phyloP scores from a whole-genome alignment of 2,888 invertebrate species.

The Acleris emargana region DNA sequence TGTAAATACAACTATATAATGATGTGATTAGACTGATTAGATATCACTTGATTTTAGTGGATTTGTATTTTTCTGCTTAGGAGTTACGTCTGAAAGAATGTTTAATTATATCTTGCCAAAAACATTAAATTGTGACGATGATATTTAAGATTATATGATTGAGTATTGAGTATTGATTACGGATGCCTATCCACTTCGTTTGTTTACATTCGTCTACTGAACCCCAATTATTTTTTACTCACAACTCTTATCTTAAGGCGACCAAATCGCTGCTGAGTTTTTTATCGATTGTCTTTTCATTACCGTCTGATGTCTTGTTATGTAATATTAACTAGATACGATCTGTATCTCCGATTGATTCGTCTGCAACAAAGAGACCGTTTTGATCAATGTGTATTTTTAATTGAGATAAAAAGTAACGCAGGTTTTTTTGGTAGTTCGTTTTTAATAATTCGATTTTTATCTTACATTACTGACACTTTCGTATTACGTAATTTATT shows the following conservation, averaged over 20 bases:
- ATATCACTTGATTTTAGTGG: background rate
- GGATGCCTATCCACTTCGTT: background rate
- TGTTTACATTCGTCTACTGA: conserved; percentile 15
- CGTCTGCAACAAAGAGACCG: conserved; percentile 48
- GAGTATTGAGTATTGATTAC: no score
- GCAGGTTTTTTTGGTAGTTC: conserved; percentile 40
- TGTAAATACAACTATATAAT: no score
- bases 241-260: conserved; percentile 39
- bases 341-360: conserved; percentile 66
- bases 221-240: conserved; percentile 21
- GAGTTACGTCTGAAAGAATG: background rate
- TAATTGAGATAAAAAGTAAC: conserved; percentile 60
- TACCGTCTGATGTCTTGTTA: conserved; percentile 62
- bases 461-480: conserved; percentile 34
- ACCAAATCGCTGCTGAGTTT: conserved; percentile 56
- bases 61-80: background rate
- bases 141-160: background rate
- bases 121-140: no score
- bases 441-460: conserved; percentile 31
- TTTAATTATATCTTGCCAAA: background rate
- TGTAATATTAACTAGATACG: conserved; percentile 73
- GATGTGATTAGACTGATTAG: no score
- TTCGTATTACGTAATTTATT: conserved; percentile 33
- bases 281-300: conserved; percentile 68
- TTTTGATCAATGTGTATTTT: conserved; percentile 50